Conservation (phyloP, 2,888 invertebrate genomes). For the Calameuta idolon region DNA sequence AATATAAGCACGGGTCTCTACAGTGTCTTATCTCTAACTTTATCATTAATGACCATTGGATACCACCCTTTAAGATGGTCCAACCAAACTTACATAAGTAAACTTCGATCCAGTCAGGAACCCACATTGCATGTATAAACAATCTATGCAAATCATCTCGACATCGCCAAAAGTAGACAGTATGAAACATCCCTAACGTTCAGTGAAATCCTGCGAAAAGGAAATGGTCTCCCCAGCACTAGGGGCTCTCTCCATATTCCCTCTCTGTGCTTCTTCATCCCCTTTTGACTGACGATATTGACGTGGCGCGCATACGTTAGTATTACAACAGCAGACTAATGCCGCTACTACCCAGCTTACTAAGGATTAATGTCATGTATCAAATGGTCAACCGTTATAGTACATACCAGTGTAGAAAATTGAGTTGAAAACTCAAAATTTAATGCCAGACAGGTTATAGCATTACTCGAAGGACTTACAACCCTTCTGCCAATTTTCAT, state of each 20-base stretch:
- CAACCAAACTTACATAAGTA: background rate
- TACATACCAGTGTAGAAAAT: background rate
- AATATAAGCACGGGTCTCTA: background rate
- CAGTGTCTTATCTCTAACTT: background rate
- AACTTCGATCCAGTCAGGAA: background rate
- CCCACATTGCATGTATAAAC: background rate
- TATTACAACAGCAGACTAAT: conserved; percentile 34
- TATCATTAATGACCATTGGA: background rate
- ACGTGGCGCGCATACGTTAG: conserved; percentile 24
- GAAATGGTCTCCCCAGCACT: conserved; percentile 44
- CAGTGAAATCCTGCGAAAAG: conserved; percentile 63
- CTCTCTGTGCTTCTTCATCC: conserved; percentile 41
- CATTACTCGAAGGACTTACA: background rate
- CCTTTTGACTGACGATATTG: conserved; percentile 35
- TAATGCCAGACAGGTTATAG: background rate
- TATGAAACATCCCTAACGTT: conserved; percentile 56
- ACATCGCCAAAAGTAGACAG: background rate
- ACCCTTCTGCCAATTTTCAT: background rate
- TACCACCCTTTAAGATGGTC: background rate
- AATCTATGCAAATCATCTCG: conserved; percentile 1
- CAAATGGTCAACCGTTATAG: conserved; percentile 27
- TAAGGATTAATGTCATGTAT: conserved; percentile 61
- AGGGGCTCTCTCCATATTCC: background rate
- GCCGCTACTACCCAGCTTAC: conserved; percentile 55
- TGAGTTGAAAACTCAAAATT: background rate